Evolutionary conservation across 2,113 vertebrate genomes (phyloP).

Genomic region (Pipa parva): DNA sequence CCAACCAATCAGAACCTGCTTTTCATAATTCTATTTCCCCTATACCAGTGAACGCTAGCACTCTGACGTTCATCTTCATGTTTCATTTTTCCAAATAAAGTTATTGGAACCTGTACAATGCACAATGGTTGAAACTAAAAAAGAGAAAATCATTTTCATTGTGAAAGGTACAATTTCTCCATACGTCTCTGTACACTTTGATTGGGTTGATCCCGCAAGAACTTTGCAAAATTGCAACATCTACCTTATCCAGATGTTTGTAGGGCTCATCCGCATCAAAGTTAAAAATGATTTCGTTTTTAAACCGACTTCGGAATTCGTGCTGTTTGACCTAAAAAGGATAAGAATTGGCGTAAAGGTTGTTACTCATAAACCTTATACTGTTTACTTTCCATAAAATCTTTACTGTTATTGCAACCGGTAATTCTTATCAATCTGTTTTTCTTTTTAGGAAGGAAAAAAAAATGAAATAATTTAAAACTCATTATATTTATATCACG

Average conservation of each 20-base stretch:
- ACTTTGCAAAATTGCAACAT: conserved; percentile 22
- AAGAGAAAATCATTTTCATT: too few species aligned
- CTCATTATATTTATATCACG: conserved; percentile 55
- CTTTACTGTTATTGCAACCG: conserved; percentile 56
- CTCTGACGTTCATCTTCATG: too few species aligned
- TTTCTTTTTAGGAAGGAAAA: conserved; percentile 56
- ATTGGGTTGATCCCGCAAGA: too few species aligned
- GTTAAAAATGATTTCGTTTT: conserved; percentile 66
- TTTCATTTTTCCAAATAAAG: too few species aligned
- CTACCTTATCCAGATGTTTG: conserved; percentile 59
- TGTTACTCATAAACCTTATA: conserved; percentile 37
- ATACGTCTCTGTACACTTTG: too few species aligned
- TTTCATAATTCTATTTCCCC: too few species aligned
- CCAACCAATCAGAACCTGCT: too few species aligned
- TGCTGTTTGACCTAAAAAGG: conserved; percentile 63
- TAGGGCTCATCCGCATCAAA: conserved; percentile 65
- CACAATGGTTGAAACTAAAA: too few species aligned
- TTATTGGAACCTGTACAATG: too few species aligned
- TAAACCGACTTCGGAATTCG: conserved; percentile 71
- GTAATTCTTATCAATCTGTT: conserved; percentile 56
- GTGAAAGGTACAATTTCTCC: too few species aligned
- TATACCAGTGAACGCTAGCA: too few species aligned
- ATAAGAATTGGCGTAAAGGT: not conserved
- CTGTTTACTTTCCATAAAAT: conserved; percentile 50
- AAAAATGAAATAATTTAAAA: conserved; percentile 65